These are phyloP conservation scores for Hyposoter dolosus DNA, from an alignment of 2,888 invertebrate species.

Conservation along the genomic window DNA sequence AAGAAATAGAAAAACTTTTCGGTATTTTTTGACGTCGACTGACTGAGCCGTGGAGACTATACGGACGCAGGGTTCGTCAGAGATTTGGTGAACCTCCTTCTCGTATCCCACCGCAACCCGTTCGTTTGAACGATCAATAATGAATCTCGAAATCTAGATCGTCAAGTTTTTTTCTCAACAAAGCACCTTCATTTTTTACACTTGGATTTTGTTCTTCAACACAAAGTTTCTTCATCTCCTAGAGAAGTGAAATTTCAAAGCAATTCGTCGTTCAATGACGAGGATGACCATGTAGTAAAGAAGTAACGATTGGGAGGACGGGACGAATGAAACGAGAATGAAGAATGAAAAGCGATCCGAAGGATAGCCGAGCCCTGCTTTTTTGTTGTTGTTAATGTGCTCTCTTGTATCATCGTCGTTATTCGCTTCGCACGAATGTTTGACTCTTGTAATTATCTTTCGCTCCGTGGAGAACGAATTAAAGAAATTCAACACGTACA, in stretches of 20 bases:
- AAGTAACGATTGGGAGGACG: slow-evolving; percentile 17
- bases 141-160: slow-evolving; percentile 32
- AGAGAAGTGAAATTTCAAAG: slow-evolving; percentile 6
- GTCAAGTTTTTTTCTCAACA: slow-evolving; percentile 6
- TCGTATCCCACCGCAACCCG: not conserved
- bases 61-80: not conserved
- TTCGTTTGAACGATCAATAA: slow-evolving; percentile 34
- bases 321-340: slow-evolving; percentile 25
- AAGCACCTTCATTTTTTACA: slow-evolving; percentile 3
- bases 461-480: slow-evolving; percentile 1
- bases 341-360: slow-evolving; percentile 25
- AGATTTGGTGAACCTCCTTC: not conserved
- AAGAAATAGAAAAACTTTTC: slow-evolving; percentile 27
- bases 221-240: not conserved
- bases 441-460: slow-evolving; percentile 51
- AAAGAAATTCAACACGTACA: slow-evolving; percentile 33
- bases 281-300: slow-evolving; percentile 29
- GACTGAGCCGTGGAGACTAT: not conserved
- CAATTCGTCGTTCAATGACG: slow-evolving; percentile 35
- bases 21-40: slow-evolving; percentile 23
- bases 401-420: slow-evolving; percentile 32
- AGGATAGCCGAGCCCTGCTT: slow-evolving; percentile 24
- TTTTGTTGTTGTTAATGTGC: slow-evolving; percentile 4
- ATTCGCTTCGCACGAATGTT: slow-evolving; percentile 46
- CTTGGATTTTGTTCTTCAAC: not conserved